Base-by-base conservation (phyloP, 2,113 vertebrate species). In the Callionymus lyra region DNA sequence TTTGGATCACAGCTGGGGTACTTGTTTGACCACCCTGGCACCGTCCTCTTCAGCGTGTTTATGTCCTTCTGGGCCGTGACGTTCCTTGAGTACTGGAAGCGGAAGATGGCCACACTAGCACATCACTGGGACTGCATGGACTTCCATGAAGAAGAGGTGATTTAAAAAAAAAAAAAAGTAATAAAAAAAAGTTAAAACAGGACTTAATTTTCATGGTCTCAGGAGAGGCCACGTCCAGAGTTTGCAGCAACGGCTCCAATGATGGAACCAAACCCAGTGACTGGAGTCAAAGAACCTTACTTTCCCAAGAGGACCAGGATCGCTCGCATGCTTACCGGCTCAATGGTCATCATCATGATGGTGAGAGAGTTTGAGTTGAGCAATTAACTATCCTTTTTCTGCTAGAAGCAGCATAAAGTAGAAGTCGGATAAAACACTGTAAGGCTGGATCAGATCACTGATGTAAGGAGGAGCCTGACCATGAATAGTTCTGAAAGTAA, bases 81-180 rank as follows among this genome's bases (percentile, higher is more conserved):
- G 31, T 91, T 90, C 63, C 63, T 89, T 52, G 86, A 90, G 63
- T 86, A 81, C 74, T 86, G 86, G 88, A 89, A 87, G 49, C 74
- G 76, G 37, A 88, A 65, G 0, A 84, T 82, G 3, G 79, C 79
- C 0, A 60, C 66, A 0, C 60, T 89, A 51, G 74, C 86, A 13
- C 82, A 87, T 53, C 84, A 80, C 69, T 88, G 87, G 88, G 79
- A 88, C 77, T 88, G 83, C 56, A 72, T 84, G 6, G 78, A 86
- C 31, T 88, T 88, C 46, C 52, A 86, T 41, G 86, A 90, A 14
- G 78, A 80, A 0, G 87, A 86, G 79, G 84, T n/a, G n/a, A n/a
- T n/a, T n/a, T n/a, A n/a, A n/a, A n/a, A n/a, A n/a, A n/a, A n/a
- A n/a, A n/a, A n/a, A n/a, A n/a, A n/a, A n/a, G n/a, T n/a, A n/a